phyloP scores from a whole-genome alignment of 2,888 invertebrate genomes.

The Drosophila neotestacea region DNA sequence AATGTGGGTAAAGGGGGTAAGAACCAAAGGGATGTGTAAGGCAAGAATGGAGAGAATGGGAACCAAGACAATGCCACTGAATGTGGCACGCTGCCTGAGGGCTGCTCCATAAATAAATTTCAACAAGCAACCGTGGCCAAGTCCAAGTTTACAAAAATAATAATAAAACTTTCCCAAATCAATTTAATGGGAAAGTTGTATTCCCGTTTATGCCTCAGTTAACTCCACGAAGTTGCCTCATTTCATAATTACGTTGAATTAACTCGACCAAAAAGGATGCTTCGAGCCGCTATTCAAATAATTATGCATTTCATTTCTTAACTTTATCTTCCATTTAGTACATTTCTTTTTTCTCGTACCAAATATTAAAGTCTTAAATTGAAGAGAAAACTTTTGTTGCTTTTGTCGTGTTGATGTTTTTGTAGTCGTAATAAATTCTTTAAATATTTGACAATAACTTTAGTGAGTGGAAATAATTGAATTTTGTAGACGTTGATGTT shows the following conservation, averaged over 20 bases:
- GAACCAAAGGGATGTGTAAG: background rate
- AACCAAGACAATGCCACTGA: slow-evolving; percentile 33
- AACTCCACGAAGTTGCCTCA: slow-evolving; percentile 12
- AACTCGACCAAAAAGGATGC: slow-evolving; percentile 24
- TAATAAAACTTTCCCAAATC: slow-evolving; percentile 49
- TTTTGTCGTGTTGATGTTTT: background rate
- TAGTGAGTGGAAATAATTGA: background rate
- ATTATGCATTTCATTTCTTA: slow-evolving; percentile 11
- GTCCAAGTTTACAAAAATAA: slow-evolving; percentile 24
- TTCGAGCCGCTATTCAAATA: slow-evolving; percentile 17
- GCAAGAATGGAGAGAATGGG: background rate
- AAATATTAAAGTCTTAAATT: background rate
- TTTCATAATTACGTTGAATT: slow-evolving; percentile 31
- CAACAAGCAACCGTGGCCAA: slow-evolving; percentile 3
- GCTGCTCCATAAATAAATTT: slow-evolving; percentile 49
- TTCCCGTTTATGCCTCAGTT: slow-evolving; percentile 27
- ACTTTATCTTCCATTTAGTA: slow-evolving; percentile 11
- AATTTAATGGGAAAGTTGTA: slow-evolving; percentile 46
- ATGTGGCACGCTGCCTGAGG: slow-evolving; percentile 43
- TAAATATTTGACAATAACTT: slow-evolving; percentile 12
- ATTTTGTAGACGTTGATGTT: background rate
- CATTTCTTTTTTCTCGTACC: background rate
- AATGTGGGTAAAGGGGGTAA: background rate
- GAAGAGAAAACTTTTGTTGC: background rate
- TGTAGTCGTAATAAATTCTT: slow-evolving; percentile 3